phyloP scores from a whole-genome alignment of 2,888 invertebrate species.

The Spodoptera exigua region DNA sequence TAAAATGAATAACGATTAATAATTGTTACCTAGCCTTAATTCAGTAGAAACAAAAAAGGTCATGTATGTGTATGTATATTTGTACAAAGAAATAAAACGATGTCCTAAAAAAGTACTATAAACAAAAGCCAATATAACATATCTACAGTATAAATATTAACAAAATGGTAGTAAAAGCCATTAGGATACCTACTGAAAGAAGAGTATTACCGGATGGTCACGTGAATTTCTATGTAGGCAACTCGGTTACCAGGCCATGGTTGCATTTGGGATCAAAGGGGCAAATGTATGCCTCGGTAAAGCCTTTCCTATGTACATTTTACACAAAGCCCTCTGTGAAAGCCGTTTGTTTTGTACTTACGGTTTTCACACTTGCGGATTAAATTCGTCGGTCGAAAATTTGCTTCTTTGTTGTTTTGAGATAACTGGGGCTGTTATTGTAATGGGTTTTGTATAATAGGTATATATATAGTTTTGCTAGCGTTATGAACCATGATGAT shows the following conservation, averaged over 20 bases:
- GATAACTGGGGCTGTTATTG: not conserved
- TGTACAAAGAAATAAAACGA: too few species aligned
- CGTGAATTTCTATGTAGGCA: conserved; percentile 36
- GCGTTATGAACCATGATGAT: too few species aligned
- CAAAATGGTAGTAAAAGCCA: conserved; percentile 12
- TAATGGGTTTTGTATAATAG: too few species aligned
- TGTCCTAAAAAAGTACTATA: too few species aligned
- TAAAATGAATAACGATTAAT: too few species aligned
- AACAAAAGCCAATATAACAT: not conserved
- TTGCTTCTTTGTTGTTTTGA: not conserved
- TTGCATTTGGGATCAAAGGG: conserved; percentile 50
- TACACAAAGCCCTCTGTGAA: conserved; percentile 30
- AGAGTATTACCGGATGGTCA: conserved; percentile 18
- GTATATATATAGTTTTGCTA: too few species aligned
- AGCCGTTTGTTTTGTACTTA: conserved; percentile 34
- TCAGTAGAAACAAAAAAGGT: too few species aligned
- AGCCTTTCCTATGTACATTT: conserved; percentile 34
- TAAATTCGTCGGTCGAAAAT: conserved; percentile 8
- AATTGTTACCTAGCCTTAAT: too few species aligned
- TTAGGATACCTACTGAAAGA: conserved; percentile 1
- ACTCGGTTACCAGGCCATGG: conserved; percentile 43
- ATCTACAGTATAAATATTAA: conserved; percentile 6
- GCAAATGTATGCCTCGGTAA: conserved; percentile 29
- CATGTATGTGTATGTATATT: too few species aligned
- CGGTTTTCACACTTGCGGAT: conserved; percentile 24